phyloP scores from a whole-genome alignment of 2,888 invertebrate genomes.

The Nephrocerus scutellatus region DNA sequence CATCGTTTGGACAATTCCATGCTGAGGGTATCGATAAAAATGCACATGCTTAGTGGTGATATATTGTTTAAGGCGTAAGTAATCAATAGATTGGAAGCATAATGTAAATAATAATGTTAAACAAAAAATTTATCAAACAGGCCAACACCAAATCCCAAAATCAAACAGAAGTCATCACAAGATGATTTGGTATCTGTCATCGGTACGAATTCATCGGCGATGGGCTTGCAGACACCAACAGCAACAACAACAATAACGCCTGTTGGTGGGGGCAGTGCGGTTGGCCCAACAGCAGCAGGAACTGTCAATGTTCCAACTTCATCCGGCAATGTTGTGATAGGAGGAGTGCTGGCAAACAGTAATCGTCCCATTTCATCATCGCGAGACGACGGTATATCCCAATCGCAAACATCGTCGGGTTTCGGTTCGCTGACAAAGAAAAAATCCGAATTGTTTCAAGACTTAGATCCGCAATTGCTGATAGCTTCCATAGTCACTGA shows the following conservation, averaged over 20 bases:
- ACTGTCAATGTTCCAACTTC: constrained; percentile 42
- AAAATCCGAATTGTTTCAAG: constrained; percentile 36
- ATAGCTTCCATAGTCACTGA: constrained; percentile 46
- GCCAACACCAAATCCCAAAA: constrained; percentile 58
- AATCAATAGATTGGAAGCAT: no score
- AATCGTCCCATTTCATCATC: constrained; percentile 43
- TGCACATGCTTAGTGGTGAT: constrained; percentile 93
- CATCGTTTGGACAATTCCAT: constrained; percentile 95
- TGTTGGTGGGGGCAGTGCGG: constrained; percentile 31
- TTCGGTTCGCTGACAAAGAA: constrained; percentile 79
- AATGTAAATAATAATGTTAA: neutral
- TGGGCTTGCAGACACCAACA: constrained; percentile 41
- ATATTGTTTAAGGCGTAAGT: constrained; percentile 96
- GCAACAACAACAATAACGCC: constrained; percentile 32
- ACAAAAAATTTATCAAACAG: constrained; percentile 39
- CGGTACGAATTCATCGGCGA: constrained; percentile 34
- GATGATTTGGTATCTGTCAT: no score
- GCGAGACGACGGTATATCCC: constrained; percentile 54
- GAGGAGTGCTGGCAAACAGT: constrained; percentile 52
- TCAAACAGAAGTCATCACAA: constrained; percentile 51
- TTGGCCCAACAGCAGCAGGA: constrained; percentile 9
- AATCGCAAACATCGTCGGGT: constrained; percentile 72
- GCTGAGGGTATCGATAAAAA: constrained; percentile 80
- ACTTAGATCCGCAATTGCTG: constrained; percentile 34
- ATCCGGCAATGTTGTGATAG: constrained; percentile 49